Conservation (phyloP, 2,888 invertebrate species). For the Ditula angustiorana region DNA sequence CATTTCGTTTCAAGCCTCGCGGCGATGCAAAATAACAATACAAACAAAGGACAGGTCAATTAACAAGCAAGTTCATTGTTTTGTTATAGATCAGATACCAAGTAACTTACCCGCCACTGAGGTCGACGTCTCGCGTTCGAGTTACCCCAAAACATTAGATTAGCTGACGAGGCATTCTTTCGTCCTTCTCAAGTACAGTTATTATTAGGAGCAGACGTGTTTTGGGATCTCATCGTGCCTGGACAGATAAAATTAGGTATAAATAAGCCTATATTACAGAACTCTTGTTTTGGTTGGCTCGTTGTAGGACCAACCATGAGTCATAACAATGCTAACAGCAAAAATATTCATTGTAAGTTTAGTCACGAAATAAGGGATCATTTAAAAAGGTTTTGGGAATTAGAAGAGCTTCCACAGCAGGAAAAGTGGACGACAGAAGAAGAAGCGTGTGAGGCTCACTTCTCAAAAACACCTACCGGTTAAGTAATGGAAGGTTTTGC, state of each 20-base stretch:
- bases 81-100: too few species aligned
- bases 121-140: too few species aligned
- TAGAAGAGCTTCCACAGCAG: background rate
- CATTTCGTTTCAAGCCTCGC: too few species aligned
- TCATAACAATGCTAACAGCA: background rate
- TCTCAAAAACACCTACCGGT: background rate
- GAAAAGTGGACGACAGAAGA: slow-evolving; percentile 7
- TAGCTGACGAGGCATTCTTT: background rate
- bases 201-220: background rate
- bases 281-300: slow-evolving; percentile 5
- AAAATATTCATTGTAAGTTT: too few species aligned
- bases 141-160: background rate
- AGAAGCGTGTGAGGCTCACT: slow-evolving; percentile 21
- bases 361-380: too few species aligned
- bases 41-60: too few species aligned
- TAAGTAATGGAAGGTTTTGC: background rate
- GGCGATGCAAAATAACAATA: too few species aligned
- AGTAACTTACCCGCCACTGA: too few species aligned
- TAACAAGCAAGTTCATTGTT: too few species aligned
- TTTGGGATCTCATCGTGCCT: background rate
- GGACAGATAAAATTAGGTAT: background rate
- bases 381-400: background rate
- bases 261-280: slow-evolving; percentile 2
- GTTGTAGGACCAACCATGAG: slow-evolving; percentile 5
- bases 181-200: background rate